Base-by-base conservation (phyloP, 2,888 invertebrate species). In the Dryomyza anilis region DNA sequence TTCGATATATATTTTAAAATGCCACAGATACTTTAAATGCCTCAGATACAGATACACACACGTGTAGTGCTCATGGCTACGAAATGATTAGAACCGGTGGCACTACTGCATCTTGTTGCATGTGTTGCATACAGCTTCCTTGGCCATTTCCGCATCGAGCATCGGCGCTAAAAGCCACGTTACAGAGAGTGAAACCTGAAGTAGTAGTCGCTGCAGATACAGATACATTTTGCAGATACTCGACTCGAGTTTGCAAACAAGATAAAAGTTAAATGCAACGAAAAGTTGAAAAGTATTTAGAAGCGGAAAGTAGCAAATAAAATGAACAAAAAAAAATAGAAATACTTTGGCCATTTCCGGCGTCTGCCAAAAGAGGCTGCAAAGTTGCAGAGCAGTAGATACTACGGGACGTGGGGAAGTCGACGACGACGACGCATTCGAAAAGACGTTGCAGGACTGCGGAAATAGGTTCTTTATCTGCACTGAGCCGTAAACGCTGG, bases 271-370 rank as follows among this genome's bases (percentile, higher is more conserved):
- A 55, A 53, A 64, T 53, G 53, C 59, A 45, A 64, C 46, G 59
- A 59, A 45, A 64, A 7, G 55, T 59, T 46, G 55, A 29, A 19
- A 39, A 39, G 30, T 53, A 36, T 61, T 52, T 52, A 29, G 16
- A 36, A 29, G n/a, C 29, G 25, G 50, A 52, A 30, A 30, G 30
- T 14, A 8, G 23, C 5, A 50, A 23, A 50, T 7, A n/a, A 27
- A 2, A n/a, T 25, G 25, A 46, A 14, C 33, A 19, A 45, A 29
- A 45, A 27, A 8, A 45, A 36, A 39, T 14, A 39, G 39, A 39
- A 39, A 39, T 39, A 64, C 69, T 72, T 70, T 70, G 69, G 69
- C 69, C 70, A 68, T 69, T 69, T 72, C 71, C 71, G 65, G 68
- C 64, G 66, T 57, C 62, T 69, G 69, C 67, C 66, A 68, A 70